These are phyloP conservation scores for Heteromyza rotundicornis DNA, from an alignment of 2,888 invertebrate species.

Conservation along the genomic window DNA sequence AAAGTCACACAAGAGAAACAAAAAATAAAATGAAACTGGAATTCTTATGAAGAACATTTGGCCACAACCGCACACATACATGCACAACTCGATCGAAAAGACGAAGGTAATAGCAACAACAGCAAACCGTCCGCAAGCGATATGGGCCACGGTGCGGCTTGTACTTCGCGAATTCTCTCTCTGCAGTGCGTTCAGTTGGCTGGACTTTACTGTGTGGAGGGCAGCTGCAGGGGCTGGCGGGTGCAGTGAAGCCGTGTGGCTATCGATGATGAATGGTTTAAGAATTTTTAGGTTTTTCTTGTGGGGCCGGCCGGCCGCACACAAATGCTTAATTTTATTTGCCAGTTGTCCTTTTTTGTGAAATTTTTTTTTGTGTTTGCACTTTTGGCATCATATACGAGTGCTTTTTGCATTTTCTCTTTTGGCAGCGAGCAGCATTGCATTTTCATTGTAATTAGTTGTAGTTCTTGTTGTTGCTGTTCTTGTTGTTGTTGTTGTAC, in stretches of 20 bases:
- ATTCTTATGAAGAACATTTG: constrained; percentile 9
- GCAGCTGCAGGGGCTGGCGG: constrained; percentile 18
- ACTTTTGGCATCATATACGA: too few species aligned
- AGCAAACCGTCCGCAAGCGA: neutral
- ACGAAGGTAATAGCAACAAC: neutral
- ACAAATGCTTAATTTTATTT: neutral
- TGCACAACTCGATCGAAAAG: neutral
- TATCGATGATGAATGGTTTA: constrained; percentile 34
- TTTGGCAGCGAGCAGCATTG: neutral
- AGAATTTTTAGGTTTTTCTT: constrained; percentile 31
- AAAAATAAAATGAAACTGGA: neutral
- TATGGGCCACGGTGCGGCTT: neutral
- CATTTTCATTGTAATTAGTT: neutral
- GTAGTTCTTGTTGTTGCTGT: neutral
- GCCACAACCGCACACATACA: neutral
- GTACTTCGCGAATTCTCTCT: too few species aligned
- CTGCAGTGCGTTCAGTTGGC: too few species aligned
- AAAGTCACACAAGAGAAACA: neutral
- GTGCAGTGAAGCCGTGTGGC: neutral
- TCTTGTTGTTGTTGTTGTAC: neutral
- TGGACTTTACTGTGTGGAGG: constrained; percentile 22
- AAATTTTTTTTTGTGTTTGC: neutral
- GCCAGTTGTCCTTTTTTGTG: neutral
- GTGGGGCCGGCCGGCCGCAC: neutral
- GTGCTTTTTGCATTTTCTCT: too few species aligned